phyloP scores from a whole-genome alignment of 2,113 vertebrate species.

The Ia io region DNA sequence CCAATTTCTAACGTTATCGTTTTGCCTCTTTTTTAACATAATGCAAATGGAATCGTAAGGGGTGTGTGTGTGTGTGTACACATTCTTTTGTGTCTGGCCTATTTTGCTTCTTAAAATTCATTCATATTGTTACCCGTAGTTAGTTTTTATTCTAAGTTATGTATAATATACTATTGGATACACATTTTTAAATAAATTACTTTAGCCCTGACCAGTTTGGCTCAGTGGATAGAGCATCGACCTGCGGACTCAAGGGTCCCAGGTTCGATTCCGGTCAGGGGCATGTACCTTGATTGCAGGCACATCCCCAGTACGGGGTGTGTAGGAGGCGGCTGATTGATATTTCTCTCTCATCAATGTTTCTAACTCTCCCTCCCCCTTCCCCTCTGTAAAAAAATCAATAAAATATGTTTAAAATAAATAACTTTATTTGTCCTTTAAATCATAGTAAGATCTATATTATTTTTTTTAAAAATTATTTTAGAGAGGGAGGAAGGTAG shows the following conservation, averaged over 20 bases:
- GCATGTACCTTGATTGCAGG: no score
- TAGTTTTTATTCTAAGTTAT: conserved; percentile 7
- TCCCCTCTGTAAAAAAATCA: no score
- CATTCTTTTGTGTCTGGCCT: background rate
- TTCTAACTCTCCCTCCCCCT: no score
- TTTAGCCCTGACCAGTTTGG: no score
- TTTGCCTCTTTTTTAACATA: background rate
- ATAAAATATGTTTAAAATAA: background rate
- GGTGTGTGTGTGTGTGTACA: no score
- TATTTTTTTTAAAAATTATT: background rate
- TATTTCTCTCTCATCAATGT: no score
- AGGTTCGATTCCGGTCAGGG: no score
- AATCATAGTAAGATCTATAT: background rate
- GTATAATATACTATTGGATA: background rate
- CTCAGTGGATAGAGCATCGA: no score
- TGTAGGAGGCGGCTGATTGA: no score
- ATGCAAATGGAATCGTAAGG: background rate
- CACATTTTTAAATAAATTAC: background rate
- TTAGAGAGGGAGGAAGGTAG: no score
- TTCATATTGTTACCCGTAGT: background rate
- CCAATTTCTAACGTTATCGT: background rate
- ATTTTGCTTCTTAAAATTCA: background rate
- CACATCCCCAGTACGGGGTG: no score
- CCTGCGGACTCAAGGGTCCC: no score
- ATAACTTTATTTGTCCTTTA: background rate